These are phyloP conservation scores for Cyanoliseus patagonus DNA, from an alignment of 2,113 vertebrate genomes.

Conservation along the genomic window DNA sequence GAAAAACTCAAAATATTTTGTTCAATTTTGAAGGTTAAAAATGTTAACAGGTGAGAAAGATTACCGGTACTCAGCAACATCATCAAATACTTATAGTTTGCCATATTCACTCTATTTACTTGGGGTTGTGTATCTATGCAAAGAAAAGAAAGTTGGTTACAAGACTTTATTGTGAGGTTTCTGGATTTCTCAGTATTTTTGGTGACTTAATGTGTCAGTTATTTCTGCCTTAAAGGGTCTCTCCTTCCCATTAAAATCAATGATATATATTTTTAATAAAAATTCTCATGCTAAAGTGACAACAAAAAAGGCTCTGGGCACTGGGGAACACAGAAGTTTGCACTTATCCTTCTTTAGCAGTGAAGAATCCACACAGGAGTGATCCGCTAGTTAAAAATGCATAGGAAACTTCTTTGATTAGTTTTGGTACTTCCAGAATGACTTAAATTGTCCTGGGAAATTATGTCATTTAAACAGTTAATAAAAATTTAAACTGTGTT, in stretches of 20 bases:
- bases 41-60: not conserved
- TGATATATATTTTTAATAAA: not conserved
- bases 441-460: not conserved
- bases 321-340: not conserved
- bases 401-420: not conserved
- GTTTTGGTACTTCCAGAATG: not conserved
- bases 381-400: not conserved
- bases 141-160: not conserved
- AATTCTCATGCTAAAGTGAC: not conserved
- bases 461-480: not conserved
- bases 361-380: not conserved
- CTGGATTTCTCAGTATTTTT: not conserved
- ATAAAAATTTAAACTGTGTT: not conserved
- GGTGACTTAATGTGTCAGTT: not conserved
- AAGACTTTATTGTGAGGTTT: not conserved
- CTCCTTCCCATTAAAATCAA: not conserved
- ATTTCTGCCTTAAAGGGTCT: not conserved
- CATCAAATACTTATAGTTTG: not conserved
- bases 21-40: constrained; percentile 2
- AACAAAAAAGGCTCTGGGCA: not conserved
- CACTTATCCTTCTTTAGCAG: not conserved
- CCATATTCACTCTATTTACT: not conserved
- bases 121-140: not conserved
- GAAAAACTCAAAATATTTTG: not conserved
- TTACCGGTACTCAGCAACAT: not conserved